phyloP scores from a whole-genome alignment of 2,113 vertebrate genomes.

The Athene noctua region DNA sequence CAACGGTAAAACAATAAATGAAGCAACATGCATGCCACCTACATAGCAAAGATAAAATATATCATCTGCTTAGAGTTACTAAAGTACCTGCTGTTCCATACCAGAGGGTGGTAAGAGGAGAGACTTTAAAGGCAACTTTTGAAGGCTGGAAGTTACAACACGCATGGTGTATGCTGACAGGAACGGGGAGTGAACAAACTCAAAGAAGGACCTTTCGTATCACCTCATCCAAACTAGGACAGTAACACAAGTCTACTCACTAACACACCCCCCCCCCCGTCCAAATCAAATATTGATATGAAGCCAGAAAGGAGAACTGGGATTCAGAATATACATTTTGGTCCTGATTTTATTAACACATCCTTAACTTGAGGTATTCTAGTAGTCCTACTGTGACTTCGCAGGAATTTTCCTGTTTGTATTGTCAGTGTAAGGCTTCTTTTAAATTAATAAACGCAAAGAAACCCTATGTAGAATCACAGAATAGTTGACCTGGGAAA shows the following conservation, averaged over 20 bases:
- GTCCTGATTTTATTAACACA: not conserved
- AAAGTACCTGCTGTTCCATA: not conserved
- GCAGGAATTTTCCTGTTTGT: not conserved
- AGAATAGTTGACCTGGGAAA: not conserved
- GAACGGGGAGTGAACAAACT: not conserved
- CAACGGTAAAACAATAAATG: not conserved
- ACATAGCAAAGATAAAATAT: not conserved
- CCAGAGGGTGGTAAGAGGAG: not conserved
- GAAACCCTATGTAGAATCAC: not conserved
- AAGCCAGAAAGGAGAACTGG: not conserved
- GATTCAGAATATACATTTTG: not conserved
- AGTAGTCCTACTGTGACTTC: not conserved
- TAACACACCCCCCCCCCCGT: not conserved
- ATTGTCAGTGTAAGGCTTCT: not conserved
- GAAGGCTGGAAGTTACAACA: not conserved
- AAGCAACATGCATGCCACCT: not conserved
- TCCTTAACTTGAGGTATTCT: not conserved
- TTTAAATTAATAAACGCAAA: not conserved
- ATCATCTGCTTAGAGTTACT: not conserved
- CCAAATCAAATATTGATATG: not conserved
- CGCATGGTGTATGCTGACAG: not conserved
- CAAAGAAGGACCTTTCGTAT: not conserved
- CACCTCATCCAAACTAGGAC: not conserved
- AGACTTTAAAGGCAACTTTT: not conserved
- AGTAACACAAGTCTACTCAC: not conserved